Evolutionary conservation across 1,140 invertebrate species (phyloP), one percentile per base, ranked within the genome.

Genomic region (Bombus waltoni): DNA sequence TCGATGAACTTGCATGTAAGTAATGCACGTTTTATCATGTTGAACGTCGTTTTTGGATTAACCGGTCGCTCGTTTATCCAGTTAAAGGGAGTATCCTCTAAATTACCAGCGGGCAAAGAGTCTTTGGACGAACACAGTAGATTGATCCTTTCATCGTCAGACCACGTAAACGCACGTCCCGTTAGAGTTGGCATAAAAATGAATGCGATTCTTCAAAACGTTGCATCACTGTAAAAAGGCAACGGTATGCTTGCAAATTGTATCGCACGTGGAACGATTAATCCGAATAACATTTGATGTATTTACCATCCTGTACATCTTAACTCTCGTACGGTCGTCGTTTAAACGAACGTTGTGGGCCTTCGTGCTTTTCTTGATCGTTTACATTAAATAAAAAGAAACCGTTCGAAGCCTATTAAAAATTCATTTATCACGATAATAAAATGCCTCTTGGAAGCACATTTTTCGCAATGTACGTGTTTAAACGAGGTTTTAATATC

Each of bases 211-310:
- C 42, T n/a, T 76, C n/a, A 75, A 83, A 83, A 76, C n/a, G 15
- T 83, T 76, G 32, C 59, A 66, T n/a, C 42, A 32, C 15, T 10
- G 25, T 28, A 47, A 35, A 18, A 8, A 25, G 42, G 38, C 73
- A 86, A 73, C 66, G 78, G 73, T 86, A 71, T 53, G 71, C 5
- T 40, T 32, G 38, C 59, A 47, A 85, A 81, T 47, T 40, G 65
- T 77, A 57, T 68, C 47, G 35, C 78, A 18, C n/a, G 66, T n/a
- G 38, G 35, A 72, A 40, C 57, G 42, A 87, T 88, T 88, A 86
- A 83, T 75, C 74, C 32, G 68, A 59, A 82, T 85, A 65, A 42
- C 59, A 40, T 3, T 73, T 68, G 22, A 38, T 44, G n/a, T 44
- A 18, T 35, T 62, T 57, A 32, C 9, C 10, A 62, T n/a, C 59